Evolutionary conservation across 2,888 invertebrate species (phyloP).

Genomic region (Xanthia icteritia): DNA sequence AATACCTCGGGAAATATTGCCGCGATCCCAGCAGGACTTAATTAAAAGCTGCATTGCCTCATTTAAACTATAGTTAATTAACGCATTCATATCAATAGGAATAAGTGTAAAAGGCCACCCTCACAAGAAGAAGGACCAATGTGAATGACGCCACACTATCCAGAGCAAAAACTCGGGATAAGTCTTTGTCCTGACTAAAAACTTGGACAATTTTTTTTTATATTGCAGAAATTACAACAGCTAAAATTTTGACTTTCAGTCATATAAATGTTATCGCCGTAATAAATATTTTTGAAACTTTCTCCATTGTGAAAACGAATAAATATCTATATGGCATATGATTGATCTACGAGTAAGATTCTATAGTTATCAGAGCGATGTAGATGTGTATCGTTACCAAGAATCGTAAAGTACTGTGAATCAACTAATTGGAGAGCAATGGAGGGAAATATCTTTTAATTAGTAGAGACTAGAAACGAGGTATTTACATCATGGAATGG

Average conservation of each 20-base stretch:
- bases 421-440: constrained; percentile 50
- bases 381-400: constrained; percentile 57
- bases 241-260: background rate
- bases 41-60: background rate
- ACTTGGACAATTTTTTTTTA: too few species aligned
- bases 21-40: background rate
- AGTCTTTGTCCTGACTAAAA: background rate
- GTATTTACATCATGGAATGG: constrained; percentile 14
- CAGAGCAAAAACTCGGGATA: too few species aligned
- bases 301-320: constrained; percentile 56
- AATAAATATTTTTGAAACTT: constrained; percentile 38
- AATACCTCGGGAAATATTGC: constrained; percentile 41
- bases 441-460: constrained; percentile 50
- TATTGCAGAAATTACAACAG: background rate
- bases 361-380: constrained; percentile 64
- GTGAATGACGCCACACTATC: background rate
- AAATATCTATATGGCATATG: constrained; percentile 48
- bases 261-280: constrained; percentile 22
- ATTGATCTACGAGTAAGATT: constrained; percentile 60
- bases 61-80: background rate
- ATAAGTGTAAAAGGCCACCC: background rate
- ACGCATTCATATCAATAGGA: too few species aligned
- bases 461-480: constrained; percentile 28
- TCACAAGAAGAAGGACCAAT: background rate
- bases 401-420: constrained; percentile 59